These are phyloP conservation scores for Gopherus evgoodei DNA, from an alignment of 2,113 vertebrate genomes.

Conservation along the genomic window DNA sequence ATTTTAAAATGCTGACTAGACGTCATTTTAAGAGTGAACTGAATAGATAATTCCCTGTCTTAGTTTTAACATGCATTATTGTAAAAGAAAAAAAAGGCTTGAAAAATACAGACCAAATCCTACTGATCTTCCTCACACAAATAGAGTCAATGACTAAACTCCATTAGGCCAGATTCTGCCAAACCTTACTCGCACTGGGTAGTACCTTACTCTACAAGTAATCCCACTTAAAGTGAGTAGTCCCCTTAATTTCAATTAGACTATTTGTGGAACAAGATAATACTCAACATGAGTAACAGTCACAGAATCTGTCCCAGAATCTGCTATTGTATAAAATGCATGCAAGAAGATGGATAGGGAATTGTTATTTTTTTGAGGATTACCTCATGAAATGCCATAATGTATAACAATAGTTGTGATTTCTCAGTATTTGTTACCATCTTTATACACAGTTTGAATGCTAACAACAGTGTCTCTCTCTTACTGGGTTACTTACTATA, in stretches of 20 bases:
- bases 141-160: neutral
- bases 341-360: neutral
- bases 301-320: conserved; percentile 3
- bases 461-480: conserved; percentile 5
- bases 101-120: neutral
- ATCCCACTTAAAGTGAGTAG: neutral
- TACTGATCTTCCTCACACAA: neutral
- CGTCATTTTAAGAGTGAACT: neutral
- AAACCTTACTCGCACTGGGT: rapidly evolving
- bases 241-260: neutral
- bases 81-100: neutral
- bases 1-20: neutral
- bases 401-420: neutral
- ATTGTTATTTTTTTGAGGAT: neutral
- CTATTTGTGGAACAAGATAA: neutral
- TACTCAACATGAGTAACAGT: neutral
- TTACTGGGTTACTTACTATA: neutral
- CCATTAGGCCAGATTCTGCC: neutral
- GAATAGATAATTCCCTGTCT: neutral
- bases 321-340: neutral
- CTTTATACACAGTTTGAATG: conserved; percentile 10
- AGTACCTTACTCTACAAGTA: neutral
- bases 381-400: conserved; percentile 23
- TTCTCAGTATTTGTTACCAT: neutral
- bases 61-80: neutral